Evolutionary conservation across 2,797 vertebrate species (phyloP).

Genomic region (Hybognathus amarus): DNA sequence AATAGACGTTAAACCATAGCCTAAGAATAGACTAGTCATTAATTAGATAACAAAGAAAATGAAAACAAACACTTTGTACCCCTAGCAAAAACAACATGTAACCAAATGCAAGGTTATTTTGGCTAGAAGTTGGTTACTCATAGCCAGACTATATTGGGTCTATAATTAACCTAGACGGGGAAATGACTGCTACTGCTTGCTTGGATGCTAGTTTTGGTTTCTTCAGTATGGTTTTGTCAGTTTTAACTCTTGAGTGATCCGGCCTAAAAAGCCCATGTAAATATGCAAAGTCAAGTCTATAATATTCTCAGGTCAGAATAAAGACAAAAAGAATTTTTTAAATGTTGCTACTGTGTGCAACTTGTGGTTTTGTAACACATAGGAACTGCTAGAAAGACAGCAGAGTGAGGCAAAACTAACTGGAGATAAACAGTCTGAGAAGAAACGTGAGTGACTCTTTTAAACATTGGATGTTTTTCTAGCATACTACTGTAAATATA

Average conservation of each 20-base stretch:
- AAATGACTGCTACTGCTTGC: too few relatives aligned
- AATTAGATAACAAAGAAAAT: too few relatives aligned
- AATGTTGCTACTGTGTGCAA: neutral
- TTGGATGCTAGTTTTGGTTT: neutral
- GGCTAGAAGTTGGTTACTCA: too few relatives aligned
- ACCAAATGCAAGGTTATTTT: too few relatives aligned
- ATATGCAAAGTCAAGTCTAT: neutral
- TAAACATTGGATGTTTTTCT: neutral
- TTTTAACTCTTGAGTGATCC: neutral
- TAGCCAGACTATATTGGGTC: too few relatives aligned
- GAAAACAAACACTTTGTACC: too few relatives aligned
- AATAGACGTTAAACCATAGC: too few relatives aligned
- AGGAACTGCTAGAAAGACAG: slow-evolving; percentile 92
- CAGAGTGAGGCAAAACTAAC: slow-evolving; percentile 80
- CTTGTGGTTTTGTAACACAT: slow-evolving; percentile 38
- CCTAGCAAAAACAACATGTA: too few relatives aligned
- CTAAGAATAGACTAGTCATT: too few relatives aligned
- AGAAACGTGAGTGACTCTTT: slow-evolving; percentile 84
- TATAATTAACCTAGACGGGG: too few relatives aligned
- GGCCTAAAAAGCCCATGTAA: neutral
- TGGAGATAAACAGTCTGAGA: slow-evolving; percentile 83
- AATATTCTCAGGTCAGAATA: neutral
- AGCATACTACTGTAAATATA: neutral
- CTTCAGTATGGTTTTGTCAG: neutral
- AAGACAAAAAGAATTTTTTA: neutral